Evolutionary conservation across 2,797 vertebrate species (phyloP).

Genomic region (Acipenser ruthenus): DNA sequence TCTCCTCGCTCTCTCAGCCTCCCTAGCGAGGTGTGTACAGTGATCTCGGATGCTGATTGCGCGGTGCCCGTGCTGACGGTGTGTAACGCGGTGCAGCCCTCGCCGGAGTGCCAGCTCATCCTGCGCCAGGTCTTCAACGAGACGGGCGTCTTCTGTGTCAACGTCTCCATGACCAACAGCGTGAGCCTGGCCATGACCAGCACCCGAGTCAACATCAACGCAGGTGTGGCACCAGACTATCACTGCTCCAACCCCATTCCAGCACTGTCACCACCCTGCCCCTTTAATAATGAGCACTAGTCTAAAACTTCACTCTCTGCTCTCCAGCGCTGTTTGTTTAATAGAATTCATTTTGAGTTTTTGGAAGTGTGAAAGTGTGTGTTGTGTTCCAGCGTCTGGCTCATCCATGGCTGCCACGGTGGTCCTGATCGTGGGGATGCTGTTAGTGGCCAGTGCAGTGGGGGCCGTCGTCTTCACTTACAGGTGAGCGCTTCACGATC

Average conservation of each 20-base stretch:
- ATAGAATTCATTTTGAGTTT: not conserved
- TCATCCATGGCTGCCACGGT: conserved; percentile 51
- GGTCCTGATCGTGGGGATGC: conserved; percentile 55
- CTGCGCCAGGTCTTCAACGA: conserved; percentile 79
- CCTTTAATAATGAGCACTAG: too few species aligned
- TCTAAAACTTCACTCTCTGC: too few species aligned
- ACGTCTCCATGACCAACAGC: conserved; percentile 80
- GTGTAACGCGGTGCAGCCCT: conserved; percentile 65
- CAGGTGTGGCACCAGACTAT: conserved; percentile 42
- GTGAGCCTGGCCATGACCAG: conserved; percentile 79
- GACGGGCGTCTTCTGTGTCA: conserved; percentile 83
- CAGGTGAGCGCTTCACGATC: conserved; percentile 47
- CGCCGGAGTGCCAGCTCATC: conserved; percentile 76
- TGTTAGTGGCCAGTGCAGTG: conserved; percentile 54
- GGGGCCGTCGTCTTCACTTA: conserved; percentile 66
- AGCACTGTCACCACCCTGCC: not conserved
- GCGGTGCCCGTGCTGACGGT: conserved; percentile 58
- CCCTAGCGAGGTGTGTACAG: conserved; percentile 80
- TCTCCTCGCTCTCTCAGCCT: conserved; percentile 45
- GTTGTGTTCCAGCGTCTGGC: conserved; percentile 37
- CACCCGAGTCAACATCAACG: conserved; percentile 69
- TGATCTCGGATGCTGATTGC: conserved; percentile 78
- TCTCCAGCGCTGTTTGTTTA: not conserved
- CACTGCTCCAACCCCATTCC: not conserved
- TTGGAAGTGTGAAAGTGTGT: not conserved